Conservation (phyloP, 2,797 vertebrate species). For the Heliangelus exortis region DNA sequence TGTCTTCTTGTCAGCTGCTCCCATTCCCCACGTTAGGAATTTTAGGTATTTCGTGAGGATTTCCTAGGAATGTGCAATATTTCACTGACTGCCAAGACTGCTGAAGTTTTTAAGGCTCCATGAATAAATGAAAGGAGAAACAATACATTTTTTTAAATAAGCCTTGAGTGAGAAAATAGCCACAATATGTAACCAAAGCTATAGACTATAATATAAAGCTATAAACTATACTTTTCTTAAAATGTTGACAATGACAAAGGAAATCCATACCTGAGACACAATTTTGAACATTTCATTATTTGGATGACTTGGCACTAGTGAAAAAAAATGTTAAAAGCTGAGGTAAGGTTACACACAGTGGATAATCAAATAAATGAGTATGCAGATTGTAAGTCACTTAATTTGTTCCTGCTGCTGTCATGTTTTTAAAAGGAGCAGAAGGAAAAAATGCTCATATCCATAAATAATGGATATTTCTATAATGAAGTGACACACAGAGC, state of each 20-base stretch:
- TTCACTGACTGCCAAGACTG: not conserved
- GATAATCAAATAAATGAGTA: not conserved
- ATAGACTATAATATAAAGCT: no score
- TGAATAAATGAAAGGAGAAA: not conserved
- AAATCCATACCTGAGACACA: not conserved
- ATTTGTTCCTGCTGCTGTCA: slow-evolving; percentile 5
- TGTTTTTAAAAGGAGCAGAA: not conserved
- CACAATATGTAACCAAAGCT: not conserved
- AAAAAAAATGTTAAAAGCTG: not conserved
- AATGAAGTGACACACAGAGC: not conserved
- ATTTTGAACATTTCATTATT: not conserved
- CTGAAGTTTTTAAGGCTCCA: not conserved
- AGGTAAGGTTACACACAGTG: rapidly evolving
- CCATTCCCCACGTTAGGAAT: not conserved
- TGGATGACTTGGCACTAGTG: not conserved
- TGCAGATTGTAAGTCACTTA: not conserved
- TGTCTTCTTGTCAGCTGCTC: not conserved
- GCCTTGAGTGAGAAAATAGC: not conserved
- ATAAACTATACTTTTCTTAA: not conserved
- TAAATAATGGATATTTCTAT: not conserved
- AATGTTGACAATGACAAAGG: not conserved
- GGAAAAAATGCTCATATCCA: not conserved
- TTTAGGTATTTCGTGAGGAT: not conserved
- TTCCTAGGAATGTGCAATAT: not conserved
- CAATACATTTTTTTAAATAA: not conserved